phyloP scores from a whole-genome alignment of 2,888 invertebrate species.

The Campoplex capitator region DNA sequence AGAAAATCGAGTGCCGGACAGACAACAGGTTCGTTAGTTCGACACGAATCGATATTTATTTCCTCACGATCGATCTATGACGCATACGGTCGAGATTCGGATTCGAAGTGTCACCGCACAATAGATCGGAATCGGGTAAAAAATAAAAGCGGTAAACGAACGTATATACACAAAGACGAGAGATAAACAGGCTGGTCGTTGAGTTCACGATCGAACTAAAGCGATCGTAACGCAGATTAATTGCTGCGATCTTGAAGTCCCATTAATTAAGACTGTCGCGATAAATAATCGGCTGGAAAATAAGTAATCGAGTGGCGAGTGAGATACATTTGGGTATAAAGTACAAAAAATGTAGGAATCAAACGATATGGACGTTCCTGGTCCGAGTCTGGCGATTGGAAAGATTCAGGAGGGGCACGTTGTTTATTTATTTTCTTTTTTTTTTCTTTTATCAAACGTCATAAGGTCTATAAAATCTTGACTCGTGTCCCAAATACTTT shows the following conservation, averaged over 20 bases:
- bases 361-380: conserved; percentile 1
- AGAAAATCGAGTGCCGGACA: background rate
- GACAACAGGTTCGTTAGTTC: background rate
- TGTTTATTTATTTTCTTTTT: background rate
- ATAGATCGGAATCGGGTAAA: background rate
- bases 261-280: conserved; percentile 39
- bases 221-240: conserved; percentile 30
- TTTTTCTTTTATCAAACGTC: background rate
- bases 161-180: background rate
- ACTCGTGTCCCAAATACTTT: background rate
- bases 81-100: background rate
- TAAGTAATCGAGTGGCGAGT: background rate
- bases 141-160: background rate
- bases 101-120: background rate
- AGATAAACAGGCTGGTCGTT: conserved; percentile 1
- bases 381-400: background rate
- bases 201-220: background rate
- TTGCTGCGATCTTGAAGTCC: conserved; percentile 3
- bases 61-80: background rate
- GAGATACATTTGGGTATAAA: background rate
- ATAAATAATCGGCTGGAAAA: background rate
- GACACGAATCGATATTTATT: background rate
- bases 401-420: background rate
- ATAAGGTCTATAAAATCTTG: background rate
- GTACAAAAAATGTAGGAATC: conserved; percentile 2